Percentiles rank a stretch among this genome's conserved stretches.
phyloP scores from a whole-genome alignment of 2,797 vertebrate species.

The Acestrorhynchus altus region DNA sequence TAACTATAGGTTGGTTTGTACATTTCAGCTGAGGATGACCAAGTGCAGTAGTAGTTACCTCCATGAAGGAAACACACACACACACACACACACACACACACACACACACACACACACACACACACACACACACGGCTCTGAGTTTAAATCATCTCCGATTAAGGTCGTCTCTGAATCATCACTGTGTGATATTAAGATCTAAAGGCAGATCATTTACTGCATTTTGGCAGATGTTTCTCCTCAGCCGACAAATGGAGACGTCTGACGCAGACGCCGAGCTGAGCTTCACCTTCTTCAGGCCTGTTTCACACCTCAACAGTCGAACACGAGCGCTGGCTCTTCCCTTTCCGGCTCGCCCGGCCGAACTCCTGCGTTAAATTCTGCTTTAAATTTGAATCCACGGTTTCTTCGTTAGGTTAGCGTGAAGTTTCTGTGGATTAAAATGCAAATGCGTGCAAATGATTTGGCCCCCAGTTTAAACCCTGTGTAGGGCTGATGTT shows the following conservation, averaged over 20 bases:
- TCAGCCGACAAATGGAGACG: neutral
- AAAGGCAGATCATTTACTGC: neutral
- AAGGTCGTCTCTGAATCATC: constrained; percentile 9
- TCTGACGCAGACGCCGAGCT: neutral
- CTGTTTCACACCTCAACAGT: neutral
- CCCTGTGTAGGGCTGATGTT: too few species aligned
- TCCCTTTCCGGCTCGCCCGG: too few species aligned
- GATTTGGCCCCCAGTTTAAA: too few species aligned
- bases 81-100: neutral
- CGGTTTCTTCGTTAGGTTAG: neutral
- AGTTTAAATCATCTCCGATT: neutral
- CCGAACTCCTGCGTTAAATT: neutral
- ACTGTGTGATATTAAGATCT: constrained; percentile 19
- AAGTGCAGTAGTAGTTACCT: constrained; percentile 5
- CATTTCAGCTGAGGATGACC: neutral
- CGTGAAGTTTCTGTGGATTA: too few species aligned
- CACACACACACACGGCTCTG: neutral
- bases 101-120: constrained; percentile 16
- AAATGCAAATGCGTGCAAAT: too few species aligned
- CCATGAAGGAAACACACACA: neutral
- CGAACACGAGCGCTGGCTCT: neutral
- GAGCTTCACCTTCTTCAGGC: neutral
- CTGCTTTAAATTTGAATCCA: neutral
- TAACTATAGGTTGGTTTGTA: neutral
- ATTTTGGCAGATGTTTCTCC: neutral